Evolutionary conservation across 2,797 vertebrate species (phyloP).

Genomic region (Lepilemur septentrionalis): DNA sequence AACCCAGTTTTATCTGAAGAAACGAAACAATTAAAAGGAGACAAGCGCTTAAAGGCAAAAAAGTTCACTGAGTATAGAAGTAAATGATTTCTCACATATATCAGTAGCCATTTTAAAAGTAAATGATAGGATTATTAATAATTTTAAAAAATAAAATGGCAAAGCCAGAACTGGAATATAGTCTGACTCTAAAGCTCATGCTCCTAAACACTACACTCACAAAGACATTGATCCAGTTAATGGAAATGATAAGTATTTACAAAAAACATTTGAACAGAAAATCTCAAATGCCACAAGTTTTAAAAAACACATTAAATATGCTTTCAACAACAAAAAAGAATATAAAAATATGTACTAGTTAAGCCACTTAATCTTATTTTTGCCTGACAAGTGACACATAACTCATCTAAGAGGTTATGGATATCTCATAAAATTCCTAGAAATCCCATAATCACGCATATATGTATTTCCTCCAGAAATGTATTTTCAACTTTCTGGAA

Average conservation of each 20-base stretch:
- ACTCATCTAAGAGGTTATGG: neutral
- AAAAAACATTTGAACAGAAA: conserved; percentile 3
- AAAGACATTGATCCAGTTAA: neutral
- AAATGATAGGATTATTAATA: neutral
- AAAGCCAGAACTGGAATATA: neutral
- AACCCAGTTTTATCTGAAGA: neutral
- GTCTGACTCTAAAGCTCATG: neutral
- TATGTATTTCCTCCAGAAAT: conserved; percentile 12
- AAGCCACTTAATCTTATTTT: conserved; percentile 21
- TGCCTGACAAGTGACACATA: conserved; percentile 8
- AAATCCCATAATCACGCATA: conserved; percentile 15
- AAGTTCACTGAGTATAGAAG: neutral
- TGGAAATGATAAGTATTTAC: neutral
- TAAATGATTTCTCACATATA: neutral
- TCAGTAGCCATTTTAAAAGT: neutral
- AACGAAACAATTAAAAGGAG: conserved; percentile 9
- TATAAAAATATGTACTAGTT: conserved; percentile 15
- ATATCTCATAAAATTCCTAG: conserved; percentile 15
- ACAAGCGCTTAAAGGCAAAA: neutral
- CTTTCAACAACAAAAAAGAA: neutral
- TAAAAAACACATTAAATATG: conserved; percentile 12
- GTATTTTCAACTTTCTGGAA: neutral
- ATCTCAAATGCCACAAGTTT: conserved; percentile 15
- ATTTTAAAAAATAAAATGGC: neutral
- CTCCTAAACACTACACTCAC: neutral